phyloP scores from a whole-genome alignment of 2,797 vertebrate genomes.

The Acipenser oxyrinchus region DNA sequence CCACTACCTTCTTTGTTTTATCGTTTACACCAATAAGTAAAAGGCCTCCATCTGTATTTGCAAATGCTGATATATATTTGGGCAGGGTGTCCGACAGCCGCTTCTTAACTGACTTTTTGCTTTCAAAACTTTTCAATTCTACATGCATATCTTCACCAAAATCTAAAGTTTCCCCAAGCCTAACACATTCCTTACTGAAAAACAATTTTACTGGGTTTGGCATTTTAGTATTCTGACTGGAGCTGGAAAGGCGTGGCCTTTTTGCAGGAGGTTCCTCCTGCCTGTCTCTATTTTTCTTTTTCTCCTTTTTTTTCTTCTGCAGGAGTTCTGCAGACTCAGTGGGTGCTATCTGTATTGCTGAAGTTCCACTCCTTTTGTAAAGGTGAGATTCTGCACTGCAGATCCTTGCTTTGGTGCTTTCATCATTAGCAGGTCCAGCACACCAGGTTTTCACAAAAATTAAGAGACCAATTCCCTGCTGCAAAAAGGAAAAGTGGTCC shows the following conservation, averaged over 20 bases:
- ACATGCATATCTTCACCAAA: slow-evolving; percentile 26
- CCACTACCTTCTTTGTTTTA: background rate
- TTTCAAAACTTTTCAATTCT: slow-evolving; percentile 36
- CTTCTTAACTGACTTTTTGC: fast-evolving
- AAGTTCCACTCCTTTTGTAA: slow-evolving; percentile 6
- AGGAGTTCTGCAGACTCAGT: background rate
- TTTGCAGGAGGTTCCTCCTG: background rate
- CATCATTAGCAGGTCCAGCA: background rate
- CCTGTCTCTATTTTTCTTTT: background rate
- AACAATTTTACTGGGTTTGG: background rate
- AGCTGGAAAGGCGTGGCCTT: background rate
- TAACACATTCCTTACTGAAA: slow-evolving; percentile 14
- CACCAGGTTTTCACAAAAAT: slow-evolving; percentile 41
- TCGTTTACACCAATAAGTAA: slow-evolving; percentile 36
- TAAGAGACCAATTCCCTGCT: background rate
- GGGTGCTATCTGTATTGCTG: background rate
- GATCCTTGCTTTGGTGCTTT: background rate
- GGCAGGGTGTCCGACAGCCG: slow-evolving; percentile 9
- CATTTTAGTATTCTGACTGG: background rate
- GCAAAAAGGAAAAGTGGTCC: slow-evolving; percentile 13
- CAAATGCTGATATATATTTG: slow-evolving; percentile 31
- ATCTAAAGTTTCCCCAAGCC: slow-evolving; percentile 17
- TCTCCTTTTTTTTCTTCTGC: background rate
- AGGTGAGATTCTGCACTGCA: slow-evolving; percentile 5
- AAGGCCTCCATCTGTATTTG: slow-evolving; percentile 29